Evolutionary conservation across 1,140 invertebrate genomes (phyloP).

Genomic region (Homalodisca vitripennis): DNA sequence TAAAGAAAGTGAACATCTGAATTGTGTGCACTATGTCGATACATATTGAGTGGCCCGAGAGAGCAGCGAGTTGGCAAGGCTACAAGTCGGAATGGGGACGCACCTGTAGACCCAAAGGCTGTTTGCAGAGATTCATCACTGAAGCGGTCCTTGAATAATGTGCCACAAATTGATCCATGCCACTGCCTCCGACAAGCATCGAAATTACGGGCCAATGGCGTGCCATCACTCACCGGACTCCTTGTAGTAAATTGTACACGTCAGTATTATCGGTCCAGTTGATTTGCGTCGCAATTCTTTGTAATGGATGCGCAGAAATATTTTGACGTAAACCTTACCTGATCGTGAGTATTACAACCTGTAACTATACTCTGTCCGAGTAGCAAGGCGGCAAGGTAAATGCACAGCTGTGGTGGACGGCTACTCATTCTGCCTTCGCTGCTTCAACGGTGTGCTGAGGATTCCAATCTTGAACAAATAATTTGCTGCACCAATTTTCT

Average conservation of each 20-base stretch:
- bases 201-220: constrained; percentile 11
- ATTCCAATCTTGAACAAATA: too few relatives aligned
- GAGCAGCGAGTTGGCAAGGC: not conserved
- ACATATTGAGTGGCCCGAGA: not conserved
- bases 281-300: too few relatives aligned
- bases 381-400: too few relatives aligned
- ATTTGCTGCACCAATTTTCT: too few relatives aligned
- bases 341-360: too few relatives aligned
- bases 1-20: not conserved
- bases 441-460: too few relatives aligned
- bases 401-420: too few relatives aligned
- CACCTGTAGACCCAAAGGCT: not conserved
- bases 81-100: too few relatives aligned
- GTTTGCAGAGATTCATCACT: constrained; percentile 2
- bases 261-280: not conserved
- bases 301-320: too few relatives aligned
- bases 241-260: constrained; percentile 9
- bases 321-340: too few relatives aligned
- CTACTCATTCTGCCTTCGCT: too few relatives aligned
- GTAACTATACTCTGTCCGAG: too few relatives aligned
- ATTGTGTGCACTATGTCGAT: not conserved
- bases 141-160: not conserved
- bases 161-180: not conserved
- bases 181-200: not conserved
- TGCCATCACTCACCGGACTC: constrained; percentile 7